Base-by-base conservation (phyloP, 2,888 invertebrate genomes). In the Prenolepis imparis region DNA sequence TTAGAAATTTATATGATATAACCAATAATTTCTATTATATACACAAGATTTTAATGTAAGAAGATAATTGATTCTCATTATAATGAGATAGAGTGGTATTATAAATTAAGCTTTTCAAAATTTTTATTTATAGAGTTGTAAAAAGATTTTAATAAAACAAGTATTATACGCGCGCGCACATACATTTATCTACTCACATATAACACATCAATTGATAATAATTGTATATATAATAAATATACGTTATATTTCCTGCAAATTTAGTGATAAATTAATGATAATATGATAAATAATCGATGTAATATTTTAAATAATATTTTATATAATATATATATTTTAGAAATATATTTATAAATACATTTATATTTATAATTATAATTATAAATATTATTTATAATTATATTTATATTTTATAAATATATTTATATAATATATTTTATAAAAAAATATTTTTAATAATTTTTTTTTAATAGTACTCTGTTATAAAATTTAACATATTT, bases 1-100 rank as follows among this genome's bases (percentile, higher is more conserved):
- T 24, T 24, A 59, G 18, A 18, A 57, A 72, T 57, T 11, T 21
- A 8, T 57, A 12, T 72, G 24, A 32, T 21, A 11, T 21, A n/a
- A n/a, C n/a, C n/a, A n/a, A n/a, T n/a, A n/a, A 70, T 57, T 72
- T 72, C 39, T 72, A 39, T 1, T 24, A 39, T 39, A 32, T 48
- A 52, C 9, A 57, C 0, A 21, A 55, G 1, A 4, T 57, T 72
- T 57, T 18, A 36, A 3, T 36, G 12, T 15, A 57, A 72, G 21
- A 12, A 57, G 5, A n/a, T 24, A 24, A 57, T 36, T 70, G 15
- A 55, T 36, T 55, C 28, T 55, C 28, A 52, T 52, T 11, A 28
- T 28, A 11, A 55, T n/a, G 52, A 59, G 3, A 3, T 55, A 39
- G n/a, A n/a, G 8, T 36, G 15, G 11, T 70, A 5, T 5, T 39